Evolutionary conservation across 2,888 invertebrate species (phyloP).

Genomic region (Alviniconcha strummeri): DNA sequence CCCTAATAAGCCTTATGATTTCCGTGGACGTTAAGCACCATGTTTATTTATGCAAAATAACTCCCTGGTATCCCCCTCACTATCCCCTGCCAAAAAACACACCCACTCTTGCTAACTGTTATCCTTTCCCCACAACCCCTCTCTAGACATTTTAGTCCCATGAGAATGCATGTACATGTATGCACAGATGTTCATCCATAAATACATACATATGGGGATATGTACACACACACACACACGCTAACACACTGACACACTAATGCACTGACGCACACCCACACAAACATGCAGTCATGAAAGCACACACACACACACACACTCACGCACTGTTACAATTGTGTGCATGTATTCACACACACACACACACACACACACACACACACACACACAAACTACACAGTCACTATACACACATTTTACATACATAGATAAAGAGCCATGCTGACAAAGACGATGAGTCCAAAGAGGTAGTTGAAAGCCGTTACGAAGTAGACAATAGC

Average conservation of each 20-base stretch:
- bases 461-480: slow-evolving; percentile 95
- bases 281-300: not conserved
- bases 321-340: not conserved
- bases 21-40: too few relatives aligned
- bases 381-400: not conserved
- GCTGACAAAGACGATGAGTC: slow-evolving; percentile 93
- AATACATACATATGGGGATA: not conserved
- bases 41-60: too few relatives aligned
- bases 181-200: slow-evolving; percentile 12
- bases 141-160: too few relatives aligned
- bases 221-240: not conserved
- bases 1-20: too few relatives aligned
- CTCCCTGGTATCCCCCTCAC: too few relatives aligned
- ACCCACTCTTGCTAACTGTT: too few relatives aligned
- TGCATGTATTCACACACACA: not conserved
- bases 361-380: slow-evolving; percentile 9
- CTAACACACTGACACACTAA: not conserved
- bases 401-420: slow-evolving; percentile 64
- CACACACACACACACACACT: not conserved
- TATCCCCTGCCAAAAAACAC: too few relatives aligned
- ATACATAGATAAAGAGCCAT: slow-evolving; percentile 95
- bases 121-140: too few relatives aligned
- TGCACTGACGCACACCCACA: not conserved
- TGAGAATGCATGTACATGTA: not conserved
- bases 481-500: slow-evolving; percentile 92